phyloP scores from a whole-genome alignment of 2,113 vertebrate genomes.

The Variabilichromis moorii region DNA sequence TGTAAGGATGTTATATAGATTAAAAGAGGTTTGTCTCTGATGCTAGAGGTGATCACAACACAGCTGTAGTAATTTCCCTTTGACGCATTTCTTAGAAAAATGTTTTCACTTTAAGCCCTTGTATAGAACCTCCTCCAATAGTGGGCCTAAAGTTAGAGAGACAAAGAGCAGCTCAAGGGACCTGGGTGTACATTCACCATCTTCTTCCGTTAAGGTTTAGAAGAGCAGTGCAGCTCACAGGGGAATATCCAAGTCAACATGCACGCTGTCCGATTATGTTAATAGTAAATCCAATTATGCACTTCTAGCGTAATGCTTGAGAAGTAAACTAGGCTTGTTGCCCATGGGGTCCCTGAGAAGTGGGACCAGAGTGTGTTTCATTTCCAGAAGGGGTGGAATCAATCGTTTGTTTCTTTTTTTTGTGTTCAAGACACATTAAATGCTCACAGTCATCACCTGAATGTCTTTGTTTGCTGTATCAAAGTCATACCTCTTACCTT shows the following conservation, averaged over 20 bases:
- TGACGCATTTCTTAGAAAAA: background rate
- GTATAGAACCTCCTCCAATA: background rate
- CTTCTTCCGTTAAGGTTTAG: constrained; percentile 35
- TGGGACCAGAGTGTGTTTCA: constrained; percentile 19
- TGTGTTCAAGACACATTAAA: background rate
- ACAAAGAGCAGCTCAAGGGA: constrained; percentile 50
- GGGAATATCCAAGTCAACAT: constrained; percentile 62
- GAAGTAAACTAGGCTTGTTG: constrained; percentile 57
- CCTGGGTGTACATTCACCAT: constrained; percentile 15
- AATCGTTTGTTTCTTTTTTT: background rate
- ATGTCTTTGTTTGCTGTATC: constrained; percentile 7
- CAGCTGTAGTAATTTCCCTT: background rate
- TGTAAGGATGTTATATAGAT: background rate
- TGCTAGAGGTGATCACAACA: background rate
- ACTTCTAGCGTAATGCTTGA: constrained; percentile 60
- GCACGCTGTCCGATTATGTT: constrained; percentile 68
- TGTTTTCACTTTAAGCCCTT: background rate
- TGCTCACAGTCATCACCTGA: background rate
- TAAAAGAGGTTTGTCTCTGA: background rate
- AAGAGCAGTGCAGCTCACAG: constrained; percentile 32
- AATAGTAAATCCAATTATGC: constrained; percentile 73
- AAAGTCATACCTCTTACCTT: background rate
- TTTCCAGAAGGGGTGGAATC: constrained; percentile 39
- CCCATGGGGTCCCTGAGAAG: constrained; percentile 51
- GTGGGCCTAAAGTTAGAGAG: background rate